A percentile compares a stretch with the other conserved stretches of the same genome.
These are phyloP conservation scores for Drosophila paracracens DNA, from an alignment of 2,888 invertebrate genomes.

Conservation along the genomic window DNA sequence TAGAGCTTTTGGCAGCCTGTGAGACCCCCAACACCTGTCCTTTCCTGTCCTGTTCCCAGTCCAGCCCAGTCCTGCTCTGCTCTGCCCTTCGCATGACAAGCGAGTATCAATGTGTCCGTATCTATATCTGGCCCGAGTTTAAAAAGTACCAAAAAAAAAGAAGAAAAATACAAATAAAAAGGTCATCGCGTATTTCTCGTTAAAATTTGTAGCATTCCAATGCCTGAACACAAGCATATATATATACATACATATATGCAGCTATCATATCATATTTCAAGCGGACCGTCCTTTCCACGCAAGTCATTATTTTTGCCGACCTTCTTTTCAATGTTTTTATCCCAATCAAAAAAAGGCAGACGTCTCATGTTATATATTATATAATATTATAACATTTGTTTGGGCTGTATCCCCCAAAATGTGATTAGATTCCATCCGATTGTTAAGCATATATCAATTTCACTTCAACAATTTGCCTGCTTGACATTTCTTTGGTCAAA, in stretches of 20 bases:
- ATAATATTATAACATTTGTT: neutral
- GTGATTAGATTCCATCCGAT: conserved; percentile 11
- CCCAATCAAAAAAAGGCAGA: conserved; percentile 3
- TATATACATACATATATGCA: conserved; percentile 5
- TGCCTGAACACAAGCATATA: conserved; percentile 4
- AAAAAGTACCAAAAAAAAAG: neutral
- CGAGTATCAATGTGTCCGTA: conserved; percentile 49
- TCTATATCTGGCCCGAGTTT: conserved; percentile 23
- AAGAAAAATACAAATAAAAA: conserved; percentile 31
- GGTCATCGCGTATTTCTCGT: conserved; percentile 52
- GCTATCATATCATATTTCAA: conserved; percentile 48
- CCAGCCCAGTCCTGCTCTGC: neutral
- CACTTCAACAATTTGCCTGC: neutral
- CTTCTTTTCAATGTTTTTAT: neutral
- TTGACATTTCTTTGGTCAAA: neutral
- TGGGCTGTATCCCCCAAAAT: neutral
- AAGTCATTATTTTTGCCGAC: neutral
- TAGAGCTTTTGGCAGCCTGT: conserved; percentile 11
- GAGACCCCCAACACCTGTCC: conserved; percentile 14
- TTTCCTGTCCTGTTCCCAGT: neutral
- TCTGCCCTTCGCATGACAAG: conserved; percentile 59
- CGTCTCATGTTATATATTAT: conserved; percentile 8
- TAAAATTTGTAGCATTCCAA: conserved; percentile 57
- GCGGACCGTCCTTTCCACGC: neutral
- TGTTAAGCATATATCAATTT: neutral